A percentile compares a stretch with the other conserved stretches of the same genome.
phyloP scores from a whole-genome alignment of 1,140 invertebrate species.

The Drosophila ironensis region DNA sequence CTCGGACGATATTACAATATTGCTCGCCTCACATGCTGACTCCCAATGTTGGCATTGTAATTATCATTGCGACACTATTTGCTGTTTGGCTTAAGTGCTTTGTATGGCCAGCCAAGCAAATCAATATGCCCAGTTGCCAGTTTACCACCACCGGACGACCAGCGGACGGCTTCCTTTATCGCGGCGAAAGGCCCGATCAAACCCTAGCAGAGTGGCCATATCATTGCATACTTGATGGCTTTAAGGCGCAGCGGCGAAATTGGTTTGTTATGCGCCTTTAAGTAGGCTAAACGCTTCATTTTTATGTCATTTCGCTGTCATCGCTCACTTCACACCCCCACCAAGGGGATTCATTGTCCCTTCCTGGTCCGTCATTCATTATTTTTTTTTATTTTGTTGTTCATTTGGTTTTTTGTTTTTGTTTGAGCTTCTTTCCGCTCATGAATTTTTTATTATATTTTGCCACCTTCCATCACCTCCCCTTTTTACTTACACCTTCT shows the following conservation, averaged over 20 bases:
- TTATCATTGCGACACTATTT: conserved; percentile 79
- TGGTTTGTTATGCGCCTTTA: conserved; percentile 77
- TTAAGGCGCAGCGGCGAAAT: conserved; percentile 51
- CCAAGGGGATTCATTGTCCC: conserved; percentile 12
- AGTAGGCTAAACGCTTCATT: conserved; percentile 78
- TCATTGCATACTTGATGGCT: conserved; percentile 63
- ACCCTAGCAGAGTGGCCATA: conserved; percentile 25
- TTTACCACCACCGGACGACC: no score
- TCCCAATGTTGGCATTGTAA: conserved; percentile 66
- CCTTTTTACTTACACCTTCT: background rate
- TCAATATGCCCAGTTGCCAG: conserved; percentile 53
- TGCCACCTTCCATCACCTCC: conserved; percentile 46
- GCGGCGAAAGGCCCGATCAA: background rate
- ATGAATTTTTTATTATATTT: conserved; percentile 79
- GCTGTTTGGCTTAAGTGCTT: conserved; percentile 72
- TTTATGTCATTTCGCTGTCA: conserved; percentile 73
- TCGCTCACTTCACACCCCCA: conserved; percentile 16
- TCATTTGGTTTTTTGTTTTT: conserved; percentile 34
- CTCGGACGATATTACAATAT: conserved; percentile 36
- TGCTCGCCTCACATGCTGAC: conserved; percentile 33
- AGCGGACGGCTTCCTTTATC: conserved; percentile 1
- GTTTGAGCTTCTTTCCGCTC: conserved; percentile 63
- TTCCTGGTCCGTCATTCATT: conserved; percentile 69
- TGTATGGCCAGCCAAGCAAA: conserved; percentile 44
- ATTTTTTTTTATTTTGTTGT: conserved; percentile 36